Evolutionary conservation across 2,888 invertebrate genomes (phyloP), one percentile per base, ranked within the genome.

Genomic region (Hoplodrina blanda): DNA sequence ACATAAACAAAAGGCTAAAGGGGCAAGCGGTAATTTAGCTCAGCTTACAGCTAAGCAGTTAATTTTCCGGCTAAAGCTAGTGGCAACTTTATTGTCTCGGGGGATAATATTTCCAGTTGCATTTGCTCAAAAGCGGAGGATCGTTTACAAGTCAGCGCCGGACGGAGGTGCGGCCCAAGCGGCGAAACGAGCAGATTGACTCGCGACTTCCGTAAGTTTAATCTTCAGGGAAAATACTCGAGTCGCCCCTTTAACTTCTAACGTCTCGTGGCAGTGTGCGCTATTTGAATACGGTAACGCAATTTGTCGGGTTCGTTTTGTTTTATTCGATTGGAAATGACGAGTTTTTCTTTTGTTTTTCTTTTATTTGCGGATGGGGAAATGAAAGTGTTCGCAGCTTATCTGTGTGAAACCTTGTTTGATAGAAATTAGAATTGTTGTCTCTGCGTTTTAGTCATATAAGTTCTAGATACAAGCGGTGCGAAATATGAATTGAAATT

Each of bases 121-220:
- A 79, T 80, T 81, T 76, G 76, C 76, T 79, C 67, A 77, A 82
- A 82, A 79, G 81, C 80, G 83, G 76, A 77, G 69, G 85, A 82
- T 82, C 84, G 84, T 86, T 86, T 84, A 83, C 87, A 80, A 88
- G 82, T 84, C 84, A 78, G 63, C 83, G 68, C 75, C 62, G 76
- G 83, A 82, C 81, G 79, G 75, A 73, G 82, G 49, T 49, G 41
- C 55, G 52, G 56, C 82, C 85, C 86, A 83, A 70, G 73, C 78
- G 72, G 82, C 82, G 83, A 88, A 88, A 88, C 88, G 86, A 88
- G 81, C 83, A 85, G 88, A 89, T 90, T 89, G 88, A 90, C 89
- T 90, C 80, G 71, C 84, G 78, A 80, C 69, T 83, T 80, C 85
- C 69, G 56, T 46, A 73, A 85, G 79, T 84, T 86, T 85, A 87